These are phyloP conservation scores for Drosophila tropicalis DNA, from an alignment of 1,140 invertebrate genomes.

Conservation along the genomic window DNA sequence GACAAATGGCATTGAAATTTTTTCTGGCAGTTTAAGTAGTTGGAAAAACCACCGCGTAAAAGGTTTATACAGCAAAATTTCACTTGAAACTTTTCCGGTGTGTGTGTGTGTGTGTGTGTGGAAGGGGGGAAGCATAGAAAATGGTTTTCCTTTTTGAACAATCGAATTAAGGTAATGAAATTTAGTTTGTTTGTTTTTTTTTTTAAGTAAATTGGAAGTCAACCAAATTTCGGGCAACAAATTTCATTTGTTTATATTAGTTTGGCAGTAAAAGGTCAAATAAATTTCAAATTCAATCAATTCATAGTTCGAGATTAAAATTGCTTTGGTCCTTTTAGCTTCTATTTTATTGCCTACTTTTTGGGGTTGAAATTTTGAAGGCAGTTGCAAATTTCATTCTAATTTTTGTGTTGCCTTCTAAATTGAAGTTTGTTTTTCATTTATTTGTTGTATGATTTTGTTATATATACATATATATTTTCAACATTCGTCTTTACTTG, in stretches of 20 bases:
- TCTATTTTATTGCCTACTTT: conserved; percentile 1
- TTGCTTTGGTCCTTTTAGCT: not conserved
- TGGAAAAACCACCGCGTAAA: conserved; percentile 6
- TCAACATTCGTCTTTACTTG: too few species aligned
- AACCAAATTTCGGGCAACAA: not conserved
- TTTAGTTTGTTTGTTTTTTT: not conserved
- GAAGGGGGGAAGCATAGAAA: not conserved
- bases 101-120: not conserved
- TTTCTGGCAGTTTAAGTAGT: conserved; percentile 70
- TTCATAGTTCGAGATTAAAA: not conserved
- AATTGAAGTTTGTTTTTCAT: too few species aligned
- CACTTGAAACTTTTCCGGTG: not conserved
- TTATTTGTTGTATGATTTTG: too few species aligned
- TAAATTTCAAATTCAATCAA: conserved; percentile 3
- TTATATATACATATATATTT: too few species aligned
- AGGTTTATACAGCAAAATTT: conserved; percentile 1
- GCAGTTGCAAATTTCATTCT: too few species aligned
- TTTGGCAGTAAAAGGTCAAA: too few species aligned
- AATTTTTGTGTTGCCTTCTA: not conserved
- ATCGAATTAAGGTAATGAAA: conserved; percentile 9
- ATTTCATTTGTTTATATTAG: not conserved
- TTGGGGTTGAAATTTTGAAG: not conserved
- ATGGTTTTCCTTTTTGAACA: not conserved
- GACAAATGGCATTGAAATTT: conserved; percentile 56
- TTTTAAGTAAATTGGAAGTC: not conserved